Conservation (phyloP, 1,140 invertebrate genomes). For the Leptinotarsa defecta region DNA sequence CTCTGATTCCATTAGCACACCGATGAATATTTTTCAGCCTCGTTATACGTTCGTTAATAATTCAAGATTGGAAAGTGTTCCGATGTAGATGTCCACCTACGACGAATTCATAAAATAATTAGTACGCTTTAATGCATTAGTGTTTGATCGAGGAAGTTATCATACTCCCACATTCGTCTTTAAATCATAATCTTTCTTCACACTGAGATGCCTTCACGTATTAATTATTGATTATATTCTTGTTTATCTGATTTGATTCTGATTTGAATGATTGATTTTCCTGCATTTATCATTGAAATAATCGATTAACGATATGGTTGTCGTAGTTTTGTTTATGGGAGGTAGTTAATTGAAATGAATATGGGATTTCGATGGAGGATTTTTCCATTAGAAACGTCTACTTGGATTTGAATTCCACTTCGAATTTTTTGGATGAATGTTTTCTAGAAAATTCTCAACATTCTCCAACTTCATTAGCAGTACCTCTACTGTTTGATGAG, state of each 20-base stretch:
- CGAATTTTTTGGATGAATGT: too few relatives aligned
- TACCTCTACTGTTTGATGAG: too few relatives aligned
- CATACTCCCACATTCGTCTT: slow-evolving; percentile 22
- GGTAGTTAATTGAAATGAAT: too few relatives aligned
- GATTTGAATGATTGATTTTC: neutral
- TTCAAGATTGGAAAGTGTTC: slow-evolving; percentile 29
- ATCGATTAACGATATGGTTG: neutral
- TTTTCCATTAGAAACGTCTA: too few relatives aligned
- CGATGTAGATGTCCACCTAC: slow-evolving; percentile 23
- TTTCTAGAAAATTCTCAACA: too few relatives aligned
- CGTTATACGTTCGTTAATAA: neutral
- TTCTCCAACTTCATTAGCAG: too few relatives aligned
- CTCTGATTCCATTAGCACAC: too few relatives aligned
- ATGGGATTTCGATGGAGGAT: too few relatives aligned
- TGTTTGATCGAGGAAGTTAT: slow-evolving; percentile 28
- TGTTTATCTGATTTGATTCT: slow-evolving; percentile 2
- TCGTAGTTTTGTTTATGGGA: too few relatives aligned
- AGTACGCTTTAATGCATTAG: slow-evolving; percentile 25
- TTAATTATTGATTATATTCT: slow-evolving; percentile 5
- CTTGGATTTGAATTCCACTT: too few relatives aligned
- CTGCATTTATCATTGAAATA: neutral
- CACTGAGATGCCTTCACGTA: slow-evolving; percentile 1
- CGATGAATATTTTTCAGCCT: too few relatives aligned
- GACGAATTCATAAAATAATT: slow-evolving; percentile 28
- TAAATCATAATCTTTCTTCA: slow-evolving; percentile 16